phyloP scores from a whole-genome alignment of 1,140 invertebrate species.

The Archivesica marissinica region DNA sequence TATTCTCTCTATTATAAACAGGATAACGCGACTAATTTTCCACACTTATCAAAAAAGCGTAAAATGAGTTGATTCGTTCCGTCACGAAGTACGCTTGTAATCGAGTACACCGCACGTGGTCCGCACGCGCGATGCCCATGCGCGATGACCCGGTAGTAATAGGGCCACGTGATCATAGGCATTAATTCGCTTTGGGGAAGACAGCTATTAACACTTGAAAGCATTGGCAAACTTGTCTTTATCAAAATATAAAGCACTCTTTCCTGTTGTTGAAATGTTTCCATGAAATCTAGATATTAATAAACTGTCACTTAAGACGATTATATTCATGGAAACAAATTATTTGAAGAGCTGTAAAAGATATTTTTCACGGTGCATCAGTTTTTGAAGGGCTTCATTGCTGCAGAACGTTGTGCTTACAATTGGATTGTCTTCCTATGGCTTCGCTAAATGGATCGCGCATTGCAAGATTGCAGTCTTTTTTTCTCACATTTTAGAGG shows the following conservation, averaged over 20 bases:
- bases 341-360: conserved; percentile 45
- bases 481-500: too few species aligned
- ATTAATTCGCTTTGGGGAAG: conserved; percentile 24
- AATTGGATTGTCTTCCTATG: conserved; percentile 17
- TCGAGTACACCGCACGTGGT: conserved; percentile 60
- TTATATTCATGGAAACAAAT: conserved; percentile 43
- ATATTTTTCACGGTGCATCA: conserved; percentile 42
- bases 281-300: conserved; percentile 43
- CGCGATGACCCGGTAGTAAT: conserved; percentile 42
- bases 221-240: conserved; percentile 47
- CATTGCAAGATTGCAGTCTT: too few species aligned
- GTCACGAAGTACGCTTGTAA: conserved; percentile 57
- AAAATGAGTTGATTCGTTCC: conserved; percentile 46
- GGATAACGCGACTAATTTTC: conserved; percentile 57
- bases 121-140: conserved; percentile 50
- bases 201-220: conserved; percentile 44
- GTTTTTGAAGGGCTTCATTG: conserved; percentile 39
- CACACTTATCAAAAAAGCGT: conserved; percentile 56
- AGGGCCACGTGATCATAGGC: conserved; percentile 59
- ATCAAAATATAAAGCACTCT: conserved; percentile 17
- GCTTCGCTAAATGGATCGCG: conserved; percentile 51
- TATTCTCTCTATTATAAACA: conserved; percentile 55
- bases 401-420: conserved; percentile 13
- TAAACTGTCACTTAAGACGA: conserved; percentile 40
- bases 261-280: conserved; percentile 32